These are phyloP conservation scores for Melieria omissa DNA, from an alignment of 2,888 invertebrate species.

Conservation along the genomic window DNA sequence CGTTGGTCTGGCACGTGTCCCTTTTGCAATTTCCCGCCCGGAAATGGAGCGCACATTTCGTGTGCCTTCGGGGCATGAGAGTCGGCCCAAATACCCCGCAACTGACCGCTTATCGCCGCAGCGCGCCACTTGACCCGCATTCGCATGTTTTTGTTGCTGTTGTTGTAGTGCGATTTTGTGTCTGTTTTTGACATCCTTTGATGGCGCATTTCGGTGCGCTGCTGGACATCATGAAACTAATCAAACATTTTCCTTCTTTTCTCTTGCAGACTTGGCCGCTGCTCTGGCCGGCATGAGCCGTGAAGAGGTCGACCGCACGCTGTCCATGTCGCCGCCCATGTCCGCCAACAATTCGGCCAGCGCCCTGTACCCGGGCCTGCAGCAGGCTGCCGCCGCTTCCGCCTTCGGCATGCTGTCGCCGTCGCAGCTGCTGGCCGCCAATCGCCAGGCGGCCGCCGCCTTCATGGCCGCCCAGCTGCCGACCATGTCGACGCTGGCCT, in stretches of 20 bases:
- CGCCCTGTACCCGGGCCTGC: constrained; percentile 61
- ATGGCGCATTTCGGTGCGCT: neutral
- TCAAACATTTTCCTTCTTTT: constrained; percentile 18
- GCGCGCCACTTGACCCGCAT: neutral
- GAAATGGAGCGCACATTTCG: constrained; percentile 11
- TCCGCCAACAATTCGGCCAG: constrained; percentile 58
- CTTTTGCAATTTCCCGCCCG: constrained; percentile 20
- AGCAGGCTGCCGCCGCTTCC: constrained; percentile 64
- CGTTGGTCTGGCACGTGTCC: constrained; percentile 45
- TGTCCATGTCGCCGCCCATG: constrained; percentile 65
- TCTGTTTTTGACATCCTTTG: constrained; percentile 9
- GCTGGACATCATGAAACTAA: constrained; percentile 22
- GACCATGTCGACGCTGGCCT: constrained; percentile 62
- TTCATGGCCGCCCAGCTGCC: constrained; percentile 60
- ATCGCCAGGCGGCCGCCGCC: constrained; percentile 65
- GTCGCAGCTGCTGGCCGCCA: constrained; percentile 62
- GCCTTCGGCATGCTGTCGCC: constrained; percentile 66
- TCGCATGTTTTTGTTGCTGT: neutral
- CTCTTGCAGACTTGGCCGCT: constrained; percentile 61
- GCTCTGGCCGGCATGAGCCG: constrained; percentile 66
- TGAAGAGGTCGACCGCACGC: constrained; percentile 61
- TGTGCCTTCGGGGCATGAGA: neutral
- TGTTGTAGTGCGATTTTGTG: neutral
- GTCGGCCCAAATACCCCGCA: neutral
- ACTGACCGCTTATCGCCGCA: no score